Evolutionary conservation across 2,113 vertebrate genomes (phyloP), one percentile per base, ranked within the genome.

Genomic region (Tenebrosternarchus preto): DNA sequence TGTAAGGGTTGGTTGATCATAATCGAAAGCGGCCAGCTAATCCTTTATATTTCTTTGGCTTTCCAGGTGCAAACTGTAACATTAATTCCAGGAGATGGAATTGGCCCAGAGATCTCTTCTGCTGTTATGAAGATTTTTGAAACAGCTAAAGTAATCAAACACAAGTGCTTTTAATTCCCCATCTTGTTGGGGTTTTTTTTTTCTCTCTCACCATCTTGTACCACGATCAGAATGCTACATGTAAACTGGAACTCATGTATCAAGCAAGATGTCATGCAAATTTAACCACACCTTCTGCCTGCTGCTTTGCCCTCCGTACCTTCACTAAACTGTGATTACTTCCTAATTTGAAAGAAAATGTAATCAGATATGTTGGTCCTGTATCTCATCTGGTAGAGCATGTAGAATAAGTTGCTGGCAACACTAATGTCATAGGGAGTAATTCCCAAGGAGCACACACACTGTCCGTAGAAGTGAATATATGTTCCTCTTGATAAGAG

Each of bases 41-140:
- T 86, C 80, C 87, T 71, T 17, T 15, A 59, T 78, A 19, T 80
- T 46, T 89, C 6, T 76, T 85, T 59, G 86, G 39, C 39, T 57
- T 74, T 80, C 73, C 86, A 98, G 97, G 88, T 93, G 75, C 94
- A 95, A 83, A 98, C 95, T 43, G 96, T 98, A 80, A 98, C 97
- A 82, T 89, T 98, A 91, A 98, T 98, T 91, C 97, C 97, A 76
- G 97, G 97, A 78, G 97, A 98, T 93, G 97, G 97, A 85, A 98
- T 98, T 83, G 97, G 97, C 85, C 97, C 96, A 0, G 97, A 98
- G 88, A 98, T 98, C 87, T 98, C 97, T 53, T 81, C 84, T 68
- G 93, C 97, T 75, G 95, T 98, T 57, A 92, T 96, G 94, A 96
- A 97, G 85, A 98, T 98, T 86, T 98, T 98, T 89, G 96, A 96